Base-by-base conservation (phyloP, 1,140 invertebrate genomes). In the Aleiodes sp. region DNA sequence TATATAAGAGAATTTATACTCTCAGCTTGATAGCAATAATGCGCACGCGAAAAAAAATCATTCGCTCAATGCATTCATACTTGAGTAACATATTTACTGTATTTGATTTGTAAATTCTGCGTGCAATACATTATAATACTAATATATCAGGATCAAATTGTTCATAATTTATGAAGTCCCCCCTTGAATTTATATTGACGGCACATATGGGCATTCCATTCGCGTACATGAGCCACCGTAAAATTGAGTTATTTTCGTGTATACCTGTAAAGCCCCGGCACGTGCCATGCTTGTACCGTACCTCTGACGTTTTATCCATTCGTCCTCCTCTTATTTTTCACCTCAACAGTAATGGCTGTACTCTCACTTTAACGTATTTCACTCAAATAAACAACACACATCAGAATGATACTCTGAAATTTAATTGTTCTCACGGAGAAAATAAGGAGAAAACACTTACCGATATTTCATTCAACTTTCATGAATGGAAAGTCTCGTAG, bases 391-490 rank as follows among this genome's bases (percentile, higher is more conserved):
- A 21, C 46, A 52, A 52, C 26, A 26, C 46, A 52, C 41, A 14
- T 21, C 46, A 52, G 26, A 52, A 21, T 52, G 10, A 52, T 52
- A 52, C 46, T 52, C 28, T 24, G 56, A 6, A 59, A 59, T 59
- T 59, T 59, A 59, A 59, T 59, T 59, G 56, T 26, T 59, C 56
- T 8, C 0, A 0, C 0, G 12, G 12, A 33, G 12, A 33, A 6
- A 33, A 33, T 33, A 59, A 59, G n/a, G n/a, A 59, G 26, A 26
- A 59, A 59, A 59, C 56, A 59, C 56, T 59, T 59, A 59, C 56
- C 56, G 56, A 59, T 59, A 59, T 59, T 59, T 59, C 56, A 59
- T 59, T 59, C 28, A 59, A 59, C n/a, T 31, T 59, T 59, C 28
- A 59, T 59, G 56, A 59, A 59, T 59, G 56, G 28, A 59, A 35